Base-by-base conservation (phyloP, 2,888 invertebrate genomes). In the Sthenelais limicola region DNA sequence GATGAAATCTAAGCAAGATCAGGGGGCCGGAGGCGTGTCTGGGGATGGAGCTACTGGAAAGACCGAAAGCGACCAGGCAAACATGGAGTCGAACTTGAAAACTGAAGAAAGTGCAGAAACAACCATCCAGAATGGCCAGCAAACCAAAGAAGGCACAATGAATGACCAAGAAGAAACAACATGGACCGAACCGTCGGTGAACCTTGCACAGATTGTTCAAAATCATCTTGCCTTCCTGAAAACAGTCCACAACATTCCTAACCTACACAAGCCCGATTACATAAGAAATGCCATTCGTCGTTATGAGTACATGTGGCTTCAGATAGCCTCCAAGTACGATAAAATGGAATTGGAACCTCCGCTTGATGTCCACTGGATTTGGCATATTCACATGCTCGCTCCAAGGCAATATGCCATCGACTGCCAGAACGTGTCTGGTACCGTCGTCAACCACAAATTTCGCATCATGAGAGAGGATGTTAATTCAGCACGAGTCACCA, bases 291-390 rank as follows among this genome's bases (percentile, higher is more conserved):
- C 70, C 56, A 33, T 56, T n/a, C 54, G 70, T 4, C 35, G 70
- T n/a, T 70, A 89, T 79, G 89, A 89, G 79, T 80, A 79, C 30
- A 84, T 82, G 70, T 89, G 89, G 89, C 81, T 89, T 47, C 89
- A 89, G n/a, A 80, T 89, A 74, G 87, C 87, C 70, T 86, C 85
- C 15, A 28, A 81, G 56, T 30, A 62, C 38, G 78, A 82, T 38
- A 79, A 78, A 5, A 80, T 81, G 18, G 80, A 81, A 24, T 76
- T 83, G 67, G 89, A 89, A 89, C 81, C 89, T 38, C 89, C 89
- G 21, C 80, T 89, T 74, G 89, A 89, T 77, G 87, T 89, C 15
- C 88, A 89, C 72, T 89, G 89, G 89, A 82, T 89, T 2, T 89
- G 89, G 89, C 89, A 89, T 77, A 86, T 86, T 49, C 87, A 87